Conservation (phyloP, 2,113 vertebrate genomes). For the Syngnathus typhle region DNA sequence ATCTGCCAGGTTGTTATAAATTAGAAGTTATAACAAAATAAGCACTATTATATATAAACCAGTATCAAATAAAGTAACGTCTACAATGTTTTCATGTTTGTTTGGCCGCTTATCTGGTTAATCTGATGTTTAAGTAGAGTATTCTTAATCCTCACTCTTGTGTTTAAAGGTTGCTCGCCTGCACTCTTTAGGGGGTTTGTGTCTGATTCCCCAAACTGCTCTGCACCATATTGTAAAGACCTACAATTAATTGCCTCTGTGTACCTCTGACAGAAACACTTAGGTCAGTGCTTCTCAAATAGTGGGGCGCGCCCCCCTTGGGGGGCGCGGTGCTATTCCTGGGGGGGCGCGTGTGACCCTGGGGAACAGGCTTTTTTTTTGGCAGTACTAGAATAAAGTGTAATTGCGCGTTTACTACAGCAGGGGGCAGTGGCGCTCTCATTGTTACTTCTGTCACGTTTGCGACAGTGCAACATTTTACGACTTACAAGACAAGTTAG, state of each 20-base stretch:
- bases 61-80: background rate
- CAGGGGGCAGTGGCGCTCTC: too few relatives aligned
- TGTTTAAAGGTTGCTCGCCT: constrained; percentile 20
- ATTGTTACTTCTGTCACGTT: too few relatives aligned
- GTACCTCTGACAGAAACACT: constrained; percentile 42
- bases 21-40: constrained; percentile 4
- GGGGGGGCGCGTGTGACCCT: too few relatives aligned
- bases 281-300: too few relatives aligned
- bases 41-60: background rate
- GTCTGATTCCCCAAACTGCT: constrained; percentile 27
- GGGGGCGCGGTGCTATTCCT: too few relatives aligned
- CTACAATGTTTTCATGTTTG: background rate
- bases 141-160: constrained; percentile 29
- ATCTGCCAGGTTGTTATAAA: constrained; percentile 6
- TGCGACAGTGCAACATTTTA: too few relatives aligned
- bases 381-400: too few relatives aligned
- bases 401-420: too few relatives aligned
- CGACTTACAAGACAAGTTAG: too few relatives aligned
- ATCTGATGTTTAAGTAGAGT: constrained; percentile 8
- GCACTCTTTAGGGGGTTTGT: constrained; percentile 23
- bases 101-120: background rate
- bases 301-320: too few relatives aligned
- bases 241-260: constrained; percentile 31
- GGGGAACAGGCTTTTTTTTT: too few relatives aligned
- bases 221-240: constrained; percentile 36